phyloP scores from a whole-genome alignment of 2,888 invertebrate species.

The Cosmia trapezina region DNA sequence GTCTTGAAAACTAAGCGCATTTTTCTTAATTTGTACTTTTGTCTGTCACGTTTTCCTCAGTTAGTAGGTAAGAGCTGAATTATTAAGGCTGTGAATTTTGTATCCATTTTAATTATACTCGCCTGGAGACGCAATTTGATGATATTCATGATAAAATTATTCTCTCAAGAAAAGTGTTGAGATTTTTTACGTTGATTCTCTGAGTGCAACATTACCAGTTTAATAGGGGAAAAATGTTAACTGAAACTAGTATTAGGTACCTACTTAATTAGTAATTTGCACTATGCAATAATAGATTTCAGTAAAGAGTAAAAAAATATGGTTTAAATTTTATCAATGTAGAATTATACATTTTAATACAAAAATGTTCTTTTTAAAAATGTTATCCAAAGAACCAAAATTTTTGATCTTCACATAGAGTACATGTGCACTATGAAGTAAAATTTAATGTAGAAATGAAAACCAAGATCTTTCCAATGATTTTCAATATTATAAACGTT shows the following conservation, averaged over 20 bases:
- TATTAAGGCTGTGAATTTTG: constrained; percentile 27
- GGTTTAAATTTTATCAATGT: not conserved
- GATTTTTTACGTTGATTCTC: constrained; percentile 17
- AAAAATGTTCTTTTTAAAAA: not conserved
- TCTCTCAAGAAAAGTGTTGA: constrained; percentile 22
- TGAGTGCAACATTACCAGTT: not conserved
- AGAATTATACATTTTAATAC: not conserved
- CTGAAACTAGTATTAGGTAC: not conserved
- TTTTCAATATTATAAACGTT: not conserved
- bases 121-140: constrained; percentile 33
- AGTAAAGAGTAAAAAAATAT: not conserved
- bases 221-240: not conserved
- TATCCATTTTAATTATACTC: constrained; percentile 39
- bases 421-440: not conserved
- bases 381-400: not conserved
- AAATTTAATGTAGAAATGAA: not conserved
- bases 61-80: constrained; percentile 26
- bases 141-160: constrained; percentile 46
- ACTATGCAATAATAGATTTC: not conserved
- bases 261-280: too few relatives aligned
- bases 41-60: constrained; percentile 14
- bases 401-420: not conserved
- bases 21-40: constrained; percentile 42
- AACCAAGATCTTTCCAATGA: not conserved
- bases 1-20: constrained; percentile 13